These are phyloP conservation scores for Dallia pectoralis DNA, from an alignment of 2,797 vertebrate genomes.

Conservation along the genomic window DNA sequence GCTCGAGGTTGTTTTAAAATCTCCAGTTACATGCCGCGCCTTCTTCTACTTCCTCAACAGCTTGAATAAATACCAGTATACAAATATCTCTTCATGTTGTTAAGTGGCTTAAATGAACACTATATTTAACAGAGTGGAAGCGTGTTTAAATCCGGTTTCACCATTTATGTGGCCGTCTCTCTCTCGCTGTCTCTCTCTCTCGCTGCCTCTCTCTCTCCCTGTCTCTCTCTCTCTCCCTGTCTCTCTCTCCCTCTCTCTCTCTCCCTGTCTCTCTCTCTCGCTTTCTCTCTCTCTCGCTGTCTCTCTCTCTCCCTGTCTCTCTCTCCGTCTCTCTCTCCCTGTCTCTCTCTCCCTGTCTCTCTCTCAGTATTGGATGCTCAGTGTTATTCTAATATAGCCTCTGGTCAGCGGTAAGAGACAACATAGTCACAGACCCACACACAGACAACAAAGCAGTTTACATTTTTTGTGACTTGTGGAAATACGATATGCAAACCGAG, in stretches of 20 bases:
- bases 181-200: neutral
- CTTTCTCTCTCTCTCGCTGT: constrained; percentile 18
- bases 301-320: neutral
- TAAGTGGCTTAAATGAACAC: constrained; percentile 72
- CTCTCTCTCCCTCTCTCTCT: constrained; percentile 1
- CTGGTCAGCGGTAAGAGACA: neutral
- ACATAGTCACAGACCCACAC: neutral
- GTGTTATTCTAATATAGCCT: neutral
- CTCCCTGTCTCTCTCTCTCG: neutral
- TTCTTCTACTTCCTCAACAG: constrained; percentile 11
- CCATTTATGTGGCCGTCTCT: constrained; percentile 61
- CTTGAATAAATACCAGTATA: constrained; percentile 46
- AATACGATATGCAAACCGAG: neutral
- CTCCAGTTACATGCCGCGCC: neutral
- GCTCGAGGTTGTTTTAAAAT: constrained; percentile 8
- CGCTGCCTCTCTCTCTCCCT: neutral
- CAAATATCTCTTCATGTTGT: constrained; percentile 69
- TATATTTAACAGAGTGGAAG: constrained; percentile 63
- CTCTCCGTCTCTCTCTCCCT: neutral
- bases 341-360: constrained; percentile 1
- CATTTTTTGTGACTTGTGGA: neutral
- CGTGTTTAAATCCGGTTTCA: constrained; percentile 57
- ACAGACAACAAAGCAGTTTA: neutral
- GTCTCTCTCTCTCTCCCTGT: constrained; percentile 5
- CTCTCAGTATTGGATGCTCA: constrained; percentile 9